Base-by-base conservation (phyloP, 2,888 invertebrate species). In the Phytoseiulus persimilis region DNA sequence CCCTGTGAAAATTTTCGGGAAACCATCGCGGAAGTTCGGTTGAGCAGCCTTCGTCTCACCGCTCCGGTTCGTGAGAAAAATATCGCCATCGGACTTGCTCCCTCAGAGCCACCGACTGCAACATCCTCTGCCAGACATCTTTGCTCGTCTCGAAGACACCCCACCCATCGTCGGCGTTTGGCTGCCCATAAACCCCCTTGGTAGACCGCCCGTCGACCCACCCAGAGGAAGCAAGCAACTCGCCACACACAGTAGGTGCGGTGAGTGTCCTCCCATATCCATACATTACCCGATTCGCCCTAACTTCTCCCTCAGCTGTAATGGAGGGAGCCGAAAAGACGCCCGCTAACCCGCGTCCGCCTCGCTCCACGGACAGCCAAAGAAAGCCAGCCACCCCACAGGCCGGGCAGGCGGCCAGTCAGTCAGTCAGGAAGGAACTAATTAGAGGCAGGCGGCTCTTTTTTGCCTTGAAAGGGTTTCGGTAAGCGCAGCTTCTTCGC, bases 241-340 rank as follows among this genome's bases (percentile, higher is more conserved):
- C 65, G 65, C 65, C 65, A 65, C 65, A 65, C 65, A 65, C 65
- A 65, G 65, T 65, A 65, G 65, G 65, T 65, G 65, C 65, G 65
- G 65, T 28, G 65, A 65, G 65, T 65, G 65, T 65, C 65, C 65
- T 65, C 65, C 65, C 65, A 65, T 65, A 65, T 65, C 65, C 65
- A 65, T 65, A 65, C 65, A 65, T 65, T 65, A 65, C 65, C 28
- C 65, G 65, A 65, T 65, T 65, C 65, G 65, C 65, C 65, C 28
- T 65, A 65, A 65, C 65, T 65, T 65, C 65, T 65, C 65, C 65
- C 65, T 65, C 65, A 65, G 65, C 65, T 65, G 65, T 65, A 65
- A 65, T 65, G 65, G 65, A 65, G 65, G 65, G 18, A 65, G 65
- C 65, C 65, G 65, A 65, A 65, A 65, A 65, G 65, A 65, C 65